A percentile compares a stretch with the other conserved stretches of the same genome.
These are phyloP conservation scores for Coregonus ussuriensis DNA, from an alignment of 2,797 vertebrate species.

Conservation along the genomic window DNA sequence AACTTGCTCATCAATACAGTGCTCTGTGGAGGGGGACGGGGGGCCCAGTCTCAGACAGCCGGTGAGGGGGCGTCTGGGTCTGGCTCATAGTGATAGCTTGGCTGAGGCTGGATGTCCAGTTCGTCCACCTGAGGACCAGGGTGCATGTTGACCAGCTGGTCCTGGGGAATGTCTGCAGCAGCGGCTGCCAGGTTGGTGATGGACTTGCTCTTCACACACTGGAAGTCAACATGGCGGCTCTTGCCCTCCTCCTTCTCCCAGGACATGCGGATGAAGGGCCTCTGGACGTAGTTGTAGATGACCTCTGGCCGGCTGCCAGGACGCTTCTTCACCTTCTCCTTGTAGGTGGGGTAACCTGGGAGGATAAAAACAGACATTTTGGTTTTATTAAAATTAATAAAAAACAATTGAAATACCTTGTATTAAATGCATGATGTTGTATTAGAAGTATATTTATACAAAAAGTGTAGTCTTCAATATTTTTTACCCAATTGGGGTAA, in stretches of 20 bases:
- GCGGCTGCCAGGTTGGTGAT: conserved; percentile 93
- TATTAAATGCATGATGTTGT: not conserved
- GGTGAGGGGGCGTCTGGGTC: conserved; percentile 85
- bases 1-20: not conserved
- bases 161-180: conserved; percentile 93
- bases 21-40: not conserved
- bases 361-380: not conserved
- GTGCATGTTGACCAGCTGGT: conserved; percentile 93
- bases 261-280: conserved; percentile 98
- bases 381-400: not conserved
- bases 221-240: conserved; percentile 97
- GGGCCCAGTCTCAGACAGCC: conserved; percentile 61
- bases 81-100: conserved; percentile 72
- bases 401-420: too few relatives aligned
- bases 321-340: conserved; percentile 97
- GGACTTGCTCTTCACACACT: conserved; percentile 98
- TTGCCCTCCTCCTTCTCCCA: conserved; percentile 99
- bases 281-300: conserved; percentile 98
- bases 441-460: not conserved
- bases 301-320: conserved; percentile 94
- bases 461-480: not conserved
- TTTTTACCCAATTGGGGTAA: not conserved
- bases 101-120: conserved; percentile 85
- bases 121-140: conserved; percentile 91
- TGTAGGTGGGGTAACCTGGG: conserved; percentile 95